Conservation (phyloP, 2,113 vertebrate genomes). For the Ophiodon elongatus region DNA sequence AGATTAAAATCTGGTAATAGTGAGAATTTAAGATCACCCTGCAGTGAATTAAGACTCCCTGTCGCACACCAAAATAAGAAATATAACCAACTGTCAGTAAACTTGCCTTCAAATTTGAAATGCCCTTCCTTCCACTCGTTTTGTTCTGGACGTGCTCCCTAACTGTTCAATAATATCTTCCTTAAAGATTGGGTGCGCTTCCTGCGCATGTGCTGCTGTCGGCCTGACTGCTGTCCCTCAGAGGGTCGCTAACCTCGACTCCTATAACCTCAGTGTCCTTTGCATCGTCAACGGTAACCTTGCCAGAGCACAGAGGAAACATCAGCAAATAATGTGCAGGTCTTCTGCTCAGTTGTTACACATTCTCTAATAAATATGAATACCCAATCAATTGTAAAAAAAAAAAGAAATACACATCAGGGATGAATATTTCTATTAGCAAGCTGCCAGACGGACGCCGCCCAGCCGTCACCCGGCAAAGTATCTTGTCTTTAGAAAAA, state of each 20-base stretch:
- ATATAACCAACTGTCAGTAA: slow-evolving; percentile 7
- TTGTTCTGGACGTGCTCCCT: slow-evolving; percentile 7
- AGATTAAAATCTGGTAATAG: neutral
- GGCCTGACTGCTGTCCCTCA: slow-evolving; percentile 6
- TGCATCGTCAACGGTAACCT: slow-evolving; percentile 20
- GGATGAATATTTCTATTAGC: neutral
- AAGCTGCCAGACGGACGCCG: neutral
- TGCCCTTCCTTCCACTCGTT: neutral
- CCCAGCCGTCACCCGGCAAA: neutral
- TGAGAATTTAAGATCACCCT: slow-evolving; percentile 9
- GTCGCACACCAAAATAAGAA: slow-evolving; percentile 30
- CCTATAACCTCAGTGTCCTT: slow-evolving; percentile 5
- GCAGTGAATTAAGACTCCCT: slow-evolving; percentile 9
- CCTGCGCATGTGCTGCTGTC: slow-evolving; percentile 11
- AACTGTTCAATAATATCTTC: slow-evolving; percentile 11
- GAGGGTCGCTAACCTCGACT: neutral
- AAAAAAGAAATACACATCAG: neutral
- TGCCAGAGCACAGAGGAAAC: slow-evolving; percentile 27
- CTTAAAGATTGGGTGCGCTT: slow-evolving; percentile 6
- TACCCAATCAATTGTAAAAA: neutral
- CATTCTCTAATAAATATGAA: neutral
- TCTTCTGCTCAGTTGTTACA: neutral
- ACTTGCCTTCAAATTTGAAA: neutral
- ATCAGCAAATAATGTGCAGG: slow-evolving; percentile 2
- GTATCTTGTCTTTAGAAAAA: neutral